Evolutionary conservation across 2,113 vertebrate species (phyloP).

Genomic region (Stomatorhinus ivindoensis): DNA sequence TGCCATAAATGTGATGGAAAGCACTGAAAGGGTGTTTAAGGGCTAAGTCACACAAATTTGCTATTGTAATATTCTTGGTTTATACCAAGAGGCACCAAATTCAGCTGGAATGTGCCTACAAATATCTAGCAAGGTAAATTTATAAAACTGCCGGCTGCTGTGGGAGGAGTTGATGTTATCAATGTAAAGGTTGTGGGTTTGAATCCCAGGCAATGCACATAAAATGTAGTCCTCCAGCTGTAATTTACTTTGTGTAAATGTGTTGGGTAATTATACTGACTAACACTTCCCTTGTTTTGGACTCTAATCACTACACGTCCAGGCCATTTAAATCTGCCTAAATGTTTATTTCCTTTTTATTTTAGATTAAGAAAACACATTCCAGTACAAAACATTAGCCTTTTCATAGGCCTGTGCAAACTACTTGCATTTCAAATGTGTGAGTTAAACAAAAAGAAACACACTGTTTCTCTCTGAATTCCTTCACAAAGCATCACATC

Average conservation of each 20-base stretch:
- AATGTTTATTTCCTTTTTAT: conserved; percentile 4
- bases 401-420: neutral
- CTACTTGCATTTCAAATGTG: conserved; percentile 18
- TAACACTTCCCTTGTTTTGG: neutral
- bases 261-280: neutral
- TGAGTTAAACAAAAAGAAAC: neutral
- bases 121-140: neutral
- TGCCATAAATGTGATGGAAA: neutral
- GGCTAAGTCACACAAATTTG: neutral
- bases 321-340: neutral
- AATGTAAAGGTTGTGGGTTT: neutral
- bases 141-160: neutral
- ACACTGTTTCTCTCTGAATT: conserved; percentile 21
- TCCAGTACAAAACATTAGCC: neutral
- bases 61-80: neutral
- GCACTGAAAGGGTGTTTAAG: neutral
- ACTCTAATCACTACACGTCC: neutral
- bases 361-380: neutral
- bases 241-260: neutral
- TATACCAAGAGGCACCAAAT: neutral
- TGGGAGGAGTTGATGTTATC: neutral
- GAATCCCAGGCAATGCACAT: neutral
- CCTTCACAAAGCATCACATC: conserved; percentile 36
- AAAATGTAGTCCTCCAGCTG: neutral
- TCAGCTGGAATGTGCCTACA: neutral